phyloP scores from a whole-genome alignment of 2,797 vertebrate genomes.

The Muscicapa striata region DNA sequence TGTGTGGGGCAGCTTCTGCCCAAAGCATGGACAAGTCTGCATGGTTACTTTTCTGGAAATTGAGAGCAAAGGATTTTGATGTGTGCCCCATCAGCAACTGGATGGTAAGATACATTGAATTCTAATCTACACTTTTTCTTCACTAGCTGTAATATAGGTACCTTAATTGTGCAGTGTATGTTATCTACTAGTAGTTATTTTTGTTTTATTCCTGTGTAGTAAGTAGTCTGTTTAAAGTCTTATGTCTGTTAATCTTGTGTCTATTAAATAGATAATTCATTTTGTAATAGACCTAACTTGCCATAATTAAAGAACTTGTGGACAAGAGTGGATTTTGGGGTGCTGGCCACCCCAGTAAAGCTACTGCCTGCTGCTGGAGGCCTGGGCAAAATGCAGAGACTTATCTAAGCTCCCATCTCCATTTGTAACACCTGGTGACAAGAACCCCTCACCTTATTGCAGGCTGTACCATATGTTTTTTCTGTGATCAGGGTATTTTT shows the following conservation, averaged over 20 bases:
- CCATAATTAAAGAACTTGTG: neutral
- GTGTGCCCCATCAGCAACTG: neutral
- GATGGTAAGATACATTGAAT: neutral
- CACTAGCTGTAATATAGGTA: neutral
- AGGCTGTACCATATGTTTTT: neutral
- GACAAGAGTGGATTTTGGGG: neutral
- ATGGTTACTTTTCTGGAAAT: neutral
- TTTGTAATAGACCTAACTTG: neutral
- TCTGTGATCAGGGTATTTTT: neutral
- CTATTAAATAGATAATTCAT: neutral
- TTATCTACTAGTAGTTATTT: neutral
- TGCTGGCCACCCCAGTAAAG: neutral
- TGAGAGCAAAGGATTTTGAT: neutral
- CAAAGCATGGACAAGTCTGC: neutral
- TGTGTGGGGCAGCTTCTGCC: too few species aligned
- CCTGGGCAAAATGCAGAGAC: neutral
- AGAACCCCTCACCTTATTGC: neutral
- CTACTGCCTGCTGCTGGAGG: neutral
- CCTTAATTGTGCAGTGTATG: neutral
- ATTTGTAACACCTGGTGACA: fast-evolving
- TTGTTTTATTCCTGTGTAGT: neutral
- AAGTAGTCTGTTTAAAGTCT: neutral
- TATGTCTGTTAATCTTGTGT: neutral
- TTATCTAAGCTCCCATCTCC: neutral
- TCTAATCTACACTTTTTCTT: neutral